Evolutionary conservation across 2,113 vertebrate genomes (phyloP), one percentile per base, ranked within the genome.

Genomic region (Grammomys dolichurus): DNA sequence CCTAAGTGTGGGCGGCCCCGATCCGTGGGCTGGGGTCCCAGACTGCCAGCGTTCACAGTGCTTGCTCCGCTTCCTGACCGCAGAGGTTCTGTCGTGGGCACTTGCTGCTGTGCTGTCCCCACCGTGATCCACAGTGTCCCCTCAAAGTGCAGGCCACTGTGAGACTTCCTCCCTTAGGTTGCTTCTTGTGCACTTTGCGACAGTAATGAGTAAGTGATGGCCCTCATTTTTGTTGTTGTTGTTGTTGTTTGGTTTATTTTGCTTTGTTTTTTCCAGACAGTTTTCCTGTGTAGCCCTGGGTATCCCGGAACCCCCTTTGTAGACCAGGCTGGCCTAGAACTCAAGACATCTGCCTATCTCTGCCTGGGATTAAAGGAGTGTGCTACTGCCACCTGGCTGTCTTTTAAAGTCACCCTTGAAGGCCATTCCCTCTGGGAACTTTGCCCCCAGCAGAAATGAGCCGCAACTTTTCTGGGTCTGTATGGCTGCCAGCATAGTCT

Each of bases 1-100:
- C 17, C n/a, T 20, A 20, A 72, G 36, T 16, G 7, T 43, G 72
- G n/a, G n/a, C n/a, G 11, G 72, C 20, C n/a, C 72, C 3, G 20
- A 11, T 75, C 36, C 4, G 1, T 75, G 72, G 72, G 9, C n/a
- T 75, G 72, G 72, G n/a, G 20, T 11, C 10, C n/a, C n/a, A 43
- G 20, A 40, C 20, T 43, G n/a, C n/a, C n/a, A 43, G 3, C 70
- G 1, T 43, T 11, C n/a, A n/a, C 9, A 7, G n/a, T 1, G 4
- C n/a, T 22, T 4, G 5, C 72, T 40, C 36, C 3, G n/a, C 72
- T 75, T 40, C n/a, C n/a, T 22, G 70, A 40, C 8, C 3, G 19
- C 7, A 19, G 70, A 20, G n/a, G 65, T 11, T 13, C 10, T 31
- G 67, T 12, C 28, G 33, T 11, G 16, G 67, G n/a, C 70, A 40